A percentile compares a stretch with the other conserved stretches of the same genome.
phyloP scores from a whole-genome alignment of 2,888 invertebrate genomes.

The Mimumesa dahlbomi region DNA sequence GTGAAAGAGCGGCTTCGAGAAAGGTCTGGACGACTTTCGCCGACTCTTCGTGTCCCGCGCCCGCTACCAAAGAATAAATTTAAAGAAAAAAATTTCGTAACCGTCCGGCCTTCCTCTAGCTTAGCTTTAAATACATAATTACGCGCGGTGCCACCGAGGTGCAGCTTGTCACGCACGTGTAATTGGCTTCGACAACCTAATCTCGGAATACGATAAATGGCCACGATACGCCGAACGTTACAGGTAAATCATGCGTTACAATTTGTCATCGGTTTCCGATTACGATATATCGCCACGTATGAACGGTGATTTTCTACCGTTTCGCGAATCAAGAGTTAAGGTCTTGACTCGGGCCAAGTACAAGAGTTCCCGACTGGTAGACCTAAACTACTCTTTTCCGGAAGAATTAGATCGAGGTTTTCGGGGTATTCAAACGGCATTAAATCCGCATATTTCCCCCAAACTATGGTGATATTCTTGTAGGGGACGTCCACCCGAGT shows the following conservation, averaged over 20 bases:
- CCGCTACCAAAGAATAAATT: conserved; percentile 11
- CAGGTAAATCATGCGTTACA: conserved; percentile 45
- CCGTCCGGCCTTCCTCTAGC: neutral
- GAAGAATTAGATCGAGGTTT: too few relatives aligned
- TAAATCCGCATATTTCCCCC: too few relatives aligned
- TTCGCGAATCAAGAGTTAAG: too few relatives aligned
- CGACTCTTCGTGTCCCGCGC: conserved; percentile 2
- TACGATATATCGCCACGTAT: too few relatives aligned
- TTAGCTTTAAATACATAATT: neutral
- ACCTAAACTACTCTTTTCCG: too few relatives aligned
- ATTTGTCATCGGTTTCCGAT: conserved; percentile 34
- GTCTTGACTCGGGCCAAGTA: too few relatives aligned
- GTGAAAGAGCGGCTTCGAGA: conserved; percentile 52
- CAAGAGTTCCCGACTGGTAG: too few relatives aligned
- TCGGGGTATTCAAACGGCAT: too few relatives aligned
- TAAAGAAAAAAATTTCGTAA: conserved; percentile 18
- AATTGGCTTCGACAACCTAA: conserved; percentile 58
- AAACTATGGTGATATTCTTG: too few relatives aligned
- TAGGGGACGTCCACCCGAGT: too few relatives aligned
- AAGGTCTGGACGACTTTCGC: conserved; percentile 54
- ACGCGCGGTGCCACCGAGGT: too few relatives aligned
- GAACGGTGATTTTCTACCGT: too few relatives aligned
- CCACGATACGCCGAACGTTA: conserved; percentile 33
- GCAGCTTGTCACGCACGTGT: conserved; percentile 30
- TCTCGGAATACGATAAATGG: conserved; percentile 56